phyloP scores from a whole-genome alignment of 1,140 invertebrate species.

The Caerostris extrusa region DNA sequence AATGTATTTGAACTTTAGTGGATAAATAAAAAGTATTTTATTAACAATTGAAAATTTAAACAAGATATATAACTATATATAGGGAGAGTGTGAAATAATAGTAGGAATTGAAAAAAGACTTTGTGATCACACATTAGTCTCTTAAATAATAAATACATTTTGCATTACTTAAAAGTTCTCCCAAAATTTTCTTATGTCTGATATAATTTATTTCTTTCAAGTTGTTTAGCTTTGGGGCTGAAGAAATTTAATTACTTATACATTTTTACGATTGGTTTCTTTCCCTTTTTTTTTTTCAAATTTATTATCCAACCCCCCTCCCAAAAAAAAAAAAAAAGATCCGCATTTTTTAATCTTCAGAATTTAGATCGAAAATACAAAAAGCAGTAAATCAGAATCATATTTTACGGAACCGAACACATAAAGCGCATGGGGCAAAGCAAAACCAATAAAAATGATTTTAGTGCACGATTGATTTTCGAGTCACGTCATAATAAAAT shows the following conservation, averaged over 20 bases:
- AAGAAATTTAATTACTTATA: no score
- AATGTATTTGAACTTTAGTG: no score
- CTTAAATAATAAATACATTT: neutral
- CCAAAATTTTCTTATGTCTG: neutral
- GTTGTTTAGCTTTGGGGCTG: neutral
- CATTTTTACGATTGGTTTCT: no score
- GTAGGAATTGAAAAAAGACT: no score
- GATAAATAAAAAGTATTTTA: no score
- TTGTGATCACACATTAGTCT: no score
- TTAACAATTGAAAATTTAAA: no score
- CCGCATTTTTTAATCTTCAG: neutral
- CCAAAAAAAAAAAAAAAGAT: no score
- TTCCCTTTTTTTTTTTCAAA: neutral
- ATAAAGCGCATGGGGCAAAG: neutral
- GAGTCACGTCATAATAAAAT: constrained; percentile 21
- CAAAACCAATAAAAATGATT: neutral
- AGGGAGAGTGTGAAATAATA: no score
- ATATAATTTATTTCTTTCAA: neutral
- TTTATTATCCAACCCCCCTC: neutral
- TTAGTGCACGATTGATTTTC: neutral
- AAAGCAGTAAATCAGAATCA: neutral
- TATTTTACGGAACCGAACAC: neutral
- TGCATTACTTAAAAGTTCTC: neutral
- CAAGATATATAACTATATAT: no score
- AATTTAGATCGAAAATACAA: neutral